Evolutionary conservation across 2,113 vertebrate genomes (phyloP).

Genomic region (Hymenochirus boettgeri): DNA sequence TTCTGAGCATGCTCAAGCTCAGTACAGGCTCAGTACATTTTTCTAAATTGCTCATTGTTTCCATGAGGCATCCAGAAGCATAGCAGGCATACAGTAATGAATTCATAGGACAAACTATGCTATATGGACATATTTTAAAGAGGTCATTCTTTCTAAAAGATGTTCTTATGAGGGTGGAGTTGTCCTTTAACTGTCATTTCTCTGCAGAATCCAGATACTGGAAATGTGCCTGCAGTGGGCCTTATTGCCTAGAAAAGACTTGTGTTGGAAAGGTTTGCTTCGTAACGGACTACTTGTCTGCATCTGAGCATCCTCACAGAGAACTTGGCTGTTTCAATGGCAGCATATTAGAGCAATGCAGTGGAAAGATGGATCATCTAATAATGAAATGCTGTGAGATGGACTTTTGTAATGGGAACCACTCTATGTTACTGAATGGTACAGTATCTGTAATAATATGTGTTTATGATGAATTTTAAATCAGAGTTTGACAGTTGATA

Average conservation of each 20-base stretch:
- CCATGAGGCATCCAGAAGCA: too few species aligned
- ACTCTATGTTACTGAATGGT: constrained; percentile 48
- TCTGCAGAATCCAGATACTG: constrained; percentile 18
- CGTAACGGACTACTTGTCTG: constrained; percentile 45
- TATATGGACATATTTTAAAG: too few species aligned
- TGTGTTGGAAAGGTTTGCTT: constrained; percentile 55
- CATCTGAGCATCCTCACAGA: neutral
- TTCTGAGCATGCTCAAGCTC: too few species aligned
- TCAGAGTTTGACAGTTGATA: too few species aligned
- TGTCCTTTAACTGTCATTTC: neutral
- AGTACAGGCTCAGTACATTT: too few species aligned
- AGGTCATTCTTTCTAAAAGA: too few species aligned
- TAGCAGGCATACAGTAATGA: too few species aligned
- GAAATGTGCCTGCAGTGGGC: constrained; percentile 43
- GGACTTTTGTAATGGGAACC: constrained; percentile 48
- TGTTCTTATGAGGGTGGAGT: too few species aligned
- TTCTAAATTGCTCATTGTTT: too few species aligned
- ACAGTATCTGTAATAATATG: neutral
- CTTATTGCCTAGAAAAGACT: constrained; percentile 29
- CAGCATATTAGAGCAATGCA: constrained; percentile 44
- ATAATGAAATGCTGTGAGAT: constrained; percentile 43
- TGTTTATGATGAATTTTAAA: too few species aligned
- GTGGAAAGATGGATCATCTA: neutral
- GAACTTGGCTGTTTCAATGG: constrained; percentile 49
- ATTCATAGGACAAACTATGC: too few species aligned